Base-by-base conservation (phyloP, 2,888 invertebrate genomes). In the Cephus rjabovi region DNA sequence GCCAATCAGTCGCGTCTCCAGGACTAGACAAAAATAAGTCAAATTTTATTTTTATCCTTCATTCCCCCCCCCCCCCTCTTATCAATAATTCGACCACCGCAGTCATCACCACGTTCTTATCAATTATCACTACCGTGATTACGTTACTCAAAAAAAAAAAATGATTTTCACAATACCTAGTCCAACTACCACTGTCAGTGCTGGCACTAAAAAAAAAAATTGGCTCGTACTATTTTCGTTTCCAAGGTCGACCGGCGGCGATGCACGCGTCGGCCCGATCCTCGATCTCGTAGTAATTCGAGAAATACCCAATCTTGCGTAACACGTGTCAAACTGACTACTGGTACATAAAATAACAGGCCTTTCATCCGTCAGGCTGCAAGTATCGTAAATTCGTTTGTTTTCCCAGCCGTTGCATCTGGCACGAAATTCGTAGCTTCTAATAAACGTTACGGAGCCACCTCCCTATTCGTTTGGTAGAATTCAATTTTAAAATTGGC, bases 401-500 rank as follows among this genome's bases (percentile, higher is more conserved):
- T 71, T 71, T 71, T 71, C 12, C 31, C 71, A 71, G 71, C 71
- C 23, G 71, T 23, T 71, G 71, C 71, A 71, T 71, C 71, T 71
- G 71, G 12, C 56, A 56, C 56, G 56, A 56, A 23, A 23, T 56
- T 56, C 23, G 23, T 56, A 23, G 23, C 56, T 15, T 23, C 23
- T 23, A 56, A 56, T 56, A 56, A 56, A 56, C 56, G 0, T 56
- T 23, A 23, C 2, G 9, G 2, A 15, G 9, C 56, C 56, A 2
- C 0, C 35, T 56, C 56, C 56, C 9, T 6, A 6, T 23, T 37
- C 37, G 37, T 4, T 12, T 1, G 0, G 37, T 15, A 15, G 9
- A 23, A 6, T 23, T 40, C 15, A 15, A 40, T 40, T 40, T 40
- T 40, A 15, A 15, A 15, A 40, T 40, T 40, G 15, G 40, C 40